phyloP scores from a whole-genome alignment of 2,888 invertebrate genomes.

The Eulithis testata region DNA sequence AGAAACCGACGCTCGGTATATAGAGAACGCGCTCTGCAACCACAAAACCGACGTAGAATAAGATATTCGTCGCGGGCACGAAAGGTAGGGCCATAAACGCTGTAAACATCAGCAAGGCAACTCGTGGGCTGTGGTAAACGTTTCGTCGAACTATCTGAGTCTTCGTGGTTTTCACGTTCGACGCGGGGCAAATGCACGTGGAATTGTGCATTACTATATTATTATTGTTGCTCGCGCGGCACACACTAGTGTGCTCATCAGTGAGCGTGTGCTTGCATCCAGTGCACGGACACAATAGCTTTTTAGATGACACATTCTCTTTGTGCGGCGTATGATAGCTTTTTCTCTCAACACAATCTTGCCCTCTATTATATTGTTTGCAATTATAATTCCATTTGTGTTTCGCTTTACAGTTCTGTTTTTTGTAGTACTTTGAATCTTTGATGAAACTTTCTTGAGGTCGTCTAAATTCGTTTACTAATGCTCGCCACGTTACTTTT shows the following conservation, averaged over 20 bases:
- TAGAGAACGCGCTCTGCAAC: constrained; percentile 98
- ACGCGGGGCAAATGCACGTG: constrained; percentile 72
- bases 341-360: constrained; percentile 73
- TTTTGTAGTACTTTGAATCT: constrained; percentile 72
- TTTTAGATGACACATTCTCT: constrained; percentile 70
- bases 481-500: constrained; percentile 71
- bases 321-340: constrained; percentile 69
- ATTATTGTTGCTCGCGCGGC: constrained; percentile 89
- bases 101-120: constrained; percentile 85
- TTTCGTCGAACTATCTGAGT: constrained; percentile 58
- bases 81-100: constrained; percentile 95
- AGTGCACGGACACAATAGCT: constrained; percentile 83
- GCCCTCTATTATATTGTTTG: constrained; percentile 71
- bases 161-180: constrained; percentile 63
- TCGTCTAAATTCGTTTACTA: constrained; percentile 69
- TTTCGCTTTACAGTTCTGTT: constrained; percentile 72
- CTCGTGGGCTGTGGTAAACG: constrained; percentile 72
- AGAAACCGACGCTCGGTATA: constrained; percentile 97
- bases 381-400: constrained; percentile 76
- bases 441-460: constrained; percentile 62
- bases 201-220: constrained; percentile 85
- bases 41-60: constrained; percentile 99
- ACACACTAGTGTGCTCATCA: constrained; percentile 88
- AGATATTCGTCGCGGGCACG: constrained; percentile 97
- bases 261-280: constrained; percentile 88